Conservation (phyloP, 1,140 invertebrate genomes). For the Thaumatotibia leucotreta region DNA sequence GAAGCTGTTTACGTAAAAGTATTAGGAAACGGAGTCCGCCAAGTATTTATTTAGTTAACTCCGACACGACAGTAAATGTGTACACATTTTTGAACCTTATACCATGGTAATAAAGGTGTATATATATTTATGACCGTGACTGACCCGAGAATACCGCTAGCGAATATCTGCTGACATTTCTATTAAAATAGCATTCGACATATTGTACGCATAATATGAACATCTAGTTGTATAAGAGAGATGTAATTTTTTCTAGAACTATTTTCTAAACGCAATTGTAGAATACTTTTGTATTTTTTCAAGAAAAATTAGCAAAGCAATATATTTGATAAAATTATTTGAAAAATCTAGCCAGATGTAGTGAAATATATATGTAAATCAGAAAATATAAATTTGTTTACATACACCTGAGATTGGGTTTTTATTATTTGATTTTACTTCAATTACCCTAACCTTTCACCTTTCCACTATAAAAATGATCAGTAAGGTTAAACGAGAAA, state of each 20-base stretch:
- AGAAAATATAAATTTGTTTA: constrained; percentile 72
- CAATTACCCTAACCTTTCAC: background rate
- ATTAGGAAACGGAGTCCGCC: constrained; percentile 60
- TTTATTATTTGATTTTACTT: constrained; percentile 38
- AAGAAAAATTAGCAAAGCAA: constrained; percentile 63
- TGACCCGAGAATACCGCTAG: background rate
- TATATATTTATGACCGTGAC: background rate
- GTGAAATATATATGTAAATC: constrained; percentile 67
- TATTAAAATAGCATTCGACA: constrained; percentile 39
- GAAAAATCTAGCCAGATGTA: constrained; percentile 52
- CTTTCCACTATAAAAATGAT: background rate
- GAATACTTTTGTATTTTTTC: constrained; percentile 75
- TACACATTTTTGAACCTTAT: background rate
- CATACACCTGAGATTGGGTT: constrained; percentile 50
- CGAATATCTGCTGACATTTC: constrained; percentile 20
- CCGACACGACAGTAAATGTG: background rate
- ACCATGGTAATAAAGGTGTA: background rate
- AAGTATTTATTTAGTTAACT: constrained; percentile 59
- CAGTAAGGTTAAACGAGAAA: too few relatives aligned
- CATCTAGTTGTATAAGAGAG: constrained; percentile 52
- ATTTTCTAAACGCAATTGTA: constrained; percentile 62
- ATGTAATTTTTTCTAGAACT: constrained; percentile 69
- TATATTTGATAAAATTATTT: constrained; percentile 71
- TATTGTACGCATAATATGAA: constrained; percentile 69
- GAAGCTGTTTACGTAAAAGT: constrained; percentile 64